phyloP scores from a whole-genome alignment of 1,140 invertebrate species.

The Odontomachus brunneus region DNA sequence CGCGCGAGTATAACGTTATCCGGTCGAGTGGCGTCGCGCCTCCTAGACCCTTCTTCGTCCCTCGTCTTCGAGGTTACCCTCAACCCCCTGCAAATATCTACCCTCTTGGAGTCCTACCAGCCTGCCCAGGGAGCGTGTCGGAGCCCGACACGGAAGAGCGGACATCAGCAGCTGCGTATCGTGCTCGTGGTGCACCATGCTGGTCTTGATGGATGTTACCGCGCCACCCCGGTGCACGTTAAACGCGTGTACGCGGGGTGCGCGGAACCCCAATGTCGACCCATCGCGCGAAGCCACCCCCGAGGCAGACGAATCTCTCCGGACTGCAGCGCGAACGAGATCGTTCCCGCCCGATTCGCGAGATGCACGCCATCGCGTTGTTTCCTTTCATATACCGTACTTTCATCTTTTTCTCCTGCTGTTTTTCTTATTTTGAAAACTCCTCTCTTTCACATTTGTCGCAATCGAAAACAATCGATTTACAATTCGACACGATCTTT shows the following conservation, averaged over 20 bases:
- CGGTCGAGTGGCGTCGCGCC: constrained; percentile 38
- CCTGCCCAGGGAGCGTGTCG: constrained; percentile 58
- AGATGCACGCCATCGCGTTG: background rate
- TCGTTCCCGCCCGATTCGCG: background rate
- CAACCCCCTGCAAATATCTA: constrained; percentile 56
- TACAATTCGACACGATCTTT: too few species aligned
- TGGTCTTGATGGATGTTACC: constrained; percentile 76
- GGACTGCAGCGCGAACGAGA: background rate
- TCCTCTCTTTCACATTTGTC: too few species aligned
- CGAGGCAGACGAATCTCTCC: background rate
- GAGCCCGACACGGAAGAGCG: constrained; percentile 72
- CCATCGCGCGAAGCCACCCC: constrained; percentile 4
- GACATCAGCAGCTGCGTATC: constrained; percentile 74
- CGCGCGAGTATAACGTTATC: constrained; percentile 49
- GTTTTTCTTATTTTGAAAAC: background rate
- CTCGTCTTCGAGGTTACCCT: constrained; percentile 66
- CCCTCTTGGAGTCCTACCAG: constrained; percentile 62
- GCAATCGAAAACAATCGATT: too few species aligned
- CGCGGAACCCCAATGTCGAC: background rate
- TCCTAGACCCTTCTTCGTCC: constrained; percentile 47
- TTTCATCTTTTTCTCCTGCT: background rate
- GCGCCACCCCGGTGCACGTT: constrained; percentile 62
- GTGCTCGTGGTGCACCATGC: constrained; percentile 73
- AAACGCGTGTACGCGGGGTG: constrained; percentile 63
- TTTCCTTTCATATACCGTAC: background rate